Percentiles rank a stretch among this genome's conserved stretches.
phyloP scores from a whole-genome alignment of 1,140 invertebrate genomes.

The Drosophila ercepeae region DNA sequence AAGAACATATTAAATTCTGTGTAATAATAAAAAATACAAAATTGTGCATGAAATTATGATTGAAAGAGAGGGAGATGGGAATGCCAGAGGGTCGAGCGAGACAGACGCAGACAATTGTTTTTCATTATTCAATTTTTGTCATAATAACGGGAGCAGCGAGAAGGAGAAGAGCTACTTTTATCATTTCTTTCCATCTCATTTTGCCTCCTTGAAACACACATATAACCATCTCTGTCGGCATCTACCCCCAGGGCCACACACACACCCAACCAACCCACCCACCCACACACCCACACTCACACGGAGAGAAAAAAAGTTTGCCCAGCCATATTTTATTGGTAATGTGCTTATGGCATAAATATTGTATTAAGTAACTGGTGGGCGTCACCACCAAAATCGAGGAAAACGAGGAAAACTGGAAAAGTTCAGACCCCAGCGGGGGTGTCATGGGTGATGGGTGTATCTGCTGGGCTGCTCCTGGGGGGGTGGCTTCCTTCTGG shows the following conservation, averaged over 20 bases:
- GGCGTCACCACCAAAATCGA: conserved; percentile 64
- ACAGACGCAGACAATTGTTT: conserved; percentile 76
- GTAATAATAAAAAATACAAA: conserved; percentile 75
- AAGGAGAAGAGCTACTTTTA: conserved; percentile 39
- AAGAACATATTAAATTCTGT: conserved; percentile 60
- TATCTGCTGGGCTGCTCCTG: not conserved
- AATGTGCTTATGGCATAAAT: conserved; percentile 83
- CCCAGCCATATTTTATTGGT: conserved; percentile 82
- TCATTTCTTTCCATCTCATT: conserved; percentile 33
- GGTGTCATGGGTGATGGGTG: conserved; percentile 4
- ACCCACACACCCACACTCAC: not conserved
- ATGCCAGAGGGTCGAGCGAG: conserved; percentile 21
- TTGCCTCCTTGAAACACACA: not conserved
- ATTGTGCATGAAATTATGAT: conserved; percentile 80
- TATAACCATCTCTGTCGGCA: conserved; percentile 15
- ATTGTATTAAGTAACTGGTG: conserved; percentile 83
- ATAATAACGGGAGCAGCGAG: conserved; percentile 55
- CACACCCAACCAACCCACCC: not conserved
- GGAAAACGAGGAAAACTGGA: conserved; percentile 1
- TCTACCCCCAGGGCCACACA: conserved; percentile 25
- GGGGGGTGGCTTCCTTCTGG: conserved; percentile 47
- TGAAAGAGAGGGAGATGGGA: conserved; percentile 24
- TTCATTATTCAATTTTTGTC: conserved; percentile 81
- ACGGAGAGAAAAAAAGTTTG: conserved; percentile 64
- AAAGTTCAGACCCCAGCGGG: conserved; percentile 27